A percentile compares a stretch with the other conserved stretches of the same genome.
Evolutionary conservation across 2,113 vertebrate genomes (phyloP).

Genomic region (Scomber colias): DNA sequence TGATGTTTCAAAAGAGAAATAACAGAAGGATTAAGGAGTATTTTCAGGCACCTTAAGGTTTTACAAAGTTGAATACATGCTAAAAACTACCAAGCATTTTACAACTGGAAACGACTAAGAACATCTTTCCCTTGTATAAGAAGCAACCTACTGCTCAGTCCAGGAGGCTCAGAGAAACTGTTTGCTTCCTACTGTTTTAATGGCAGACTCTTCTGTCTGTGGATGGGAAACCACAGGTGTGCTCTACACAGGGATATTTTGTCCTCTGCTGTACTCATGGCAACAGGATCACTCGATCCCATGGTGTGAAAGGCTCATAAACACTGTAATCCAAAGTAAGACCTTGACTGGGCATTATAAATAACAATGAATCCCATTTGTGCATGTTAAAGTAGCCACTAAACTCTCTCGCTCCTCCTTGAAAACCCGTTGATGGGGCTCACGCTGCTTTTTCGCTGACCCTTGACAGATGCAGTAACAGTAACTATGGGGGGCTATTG

Average conservation of each 20-base stretch:
- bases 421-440: not conserved
- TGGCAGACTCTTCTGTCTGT: slow-evolving; percentile 40
- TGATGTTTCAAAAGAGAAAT: not conserved
- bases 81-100: slow-evolving; percentile 1
- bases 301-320: not conserved
- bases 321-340: slow-evolving; percentile 12
- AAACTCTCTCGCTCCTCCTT: not conserved
- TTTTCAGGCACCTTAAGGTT: not conserved
- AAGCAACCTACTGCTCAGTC: slow-evolving; percentile 5
- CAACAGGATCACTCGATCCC: slow-evolving; percentile 20
- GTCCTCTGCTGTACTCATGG: slow-evolving; percentile 20
- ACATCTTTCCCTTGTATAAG: not conserved
- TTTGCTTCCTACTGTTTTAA: slow-evolving; percentile 29
- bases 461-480: too few species aligned
- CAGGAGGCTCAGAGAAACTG: not conserved
- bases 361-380: not conserved
- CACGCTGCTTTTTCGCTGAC: not conserved
- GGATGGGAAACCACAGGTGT: slow-evolving; percentile 31
- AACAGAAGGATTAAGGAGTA: slow-evolving; percentile 14
- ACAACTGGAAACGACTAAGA: slow-evolving; percentile 1
- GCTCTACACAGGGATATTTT: not conserved
- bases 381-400: slow-evolving; percentile 14
- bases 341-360: slow-evolving; percentile 1
- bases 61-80: not conserved
- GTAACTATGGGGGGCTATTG: too few species aligned